These are phyloP conservation scores for Ruditapes philippinarum DNA, from an alignment of 1,140 invertebrate genomes.

Conservation along the genomic window DNA sequence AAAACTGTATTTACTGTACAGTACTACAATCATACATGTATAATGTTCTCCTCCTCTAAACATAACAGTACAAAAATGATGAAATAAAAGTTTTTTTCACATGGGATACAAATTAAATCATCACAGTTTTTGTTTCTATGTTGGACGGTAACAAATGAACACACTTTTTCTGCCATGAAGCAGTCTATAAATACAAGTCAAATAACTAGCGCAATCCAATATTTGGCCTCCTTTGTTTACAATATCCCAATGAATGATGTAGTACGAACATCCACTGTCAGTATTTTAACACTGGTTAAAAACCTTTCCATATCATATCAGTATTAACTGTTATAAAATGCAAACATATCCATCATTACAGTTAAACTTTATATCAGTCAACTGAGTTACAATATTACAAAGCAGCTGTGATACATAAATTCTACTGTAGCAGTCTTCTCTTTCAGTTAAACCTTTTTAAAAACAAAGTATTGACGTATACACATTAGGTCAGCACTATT, in stretches of 20 bases:
- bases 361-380: too few relatives aligned
- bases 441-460: too few relatives aligned
- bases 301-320: background rate
- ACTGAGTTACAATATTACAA: too few relatives aligned
- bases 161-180: slow-evolving; percentile 7
- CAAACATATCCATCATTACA: background rate
- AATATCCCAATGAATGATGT: background rate
- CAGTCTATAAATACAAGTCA: slow-evolving; percentile 5
- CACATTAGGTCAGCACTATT: background rate
- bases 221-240: background rate
- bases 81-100: slow-evolving; percentile 13
- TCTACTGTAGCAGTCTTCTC: too few relatives aligned
- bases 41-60: too few relatives aligned
- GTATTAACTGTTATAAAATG: background rate
- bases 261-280: too few relatives aligned
- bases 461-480: background rate
- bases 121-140: slow-evolving; percentile 29
- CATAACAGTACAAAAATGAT: slow-evolving; percentile 9
- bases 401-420: too few relatives aligned
- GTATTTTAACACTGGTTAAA: too few relatives aligned
- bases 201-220: background rate
- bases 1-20: background rate
- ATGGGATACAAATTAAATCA: background rate
- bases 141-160: slow-evolving; percentile 50
- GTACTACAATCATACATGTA: too few relatives aligned